Evolutionary conservation across 2,888 invertebrate species (phyloP), one percentile per base, ranked within the genome.

Genomic region (Scelioninae gen. 2): DNA sequence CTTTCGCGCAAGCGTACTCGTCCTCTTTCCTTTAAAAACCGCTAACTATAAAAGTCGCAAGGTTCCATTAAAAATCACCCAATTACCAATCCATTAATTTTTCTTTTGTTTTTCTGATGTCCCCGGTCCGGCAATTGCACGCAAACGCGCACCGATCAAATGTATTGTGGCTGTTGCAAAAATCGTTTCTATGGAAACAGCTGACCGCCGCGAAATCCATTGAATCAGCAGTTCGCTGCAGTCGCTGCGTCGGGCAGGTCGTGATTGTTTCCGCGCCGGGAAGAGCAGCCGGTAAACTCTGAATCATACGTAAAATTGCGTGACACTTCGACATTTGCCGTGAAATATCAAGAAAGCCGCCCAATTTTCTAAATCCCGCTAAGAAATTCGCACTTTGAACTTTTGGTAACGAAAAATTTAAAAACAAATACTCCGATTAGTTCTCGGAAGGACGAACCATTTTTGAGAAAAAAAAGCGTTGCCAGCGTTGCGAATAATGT

Each of bases 171-270:
- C 11, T 46, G 39, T 13, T 11, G 15, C 18, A 52, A 43, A 45
- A 55, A 55, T n/a, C 46, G 64, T 64, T 64, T 64, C 64, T 37
- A 64, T 55, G 64, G 64, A 53, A 64, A 64, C 64, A 53, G 64
- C 45, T 53, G 64, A 64, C 33, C 25, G 13, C 15, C 18, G 46
- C 16, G 37, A 63, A 63, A 33, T 52, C 41, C 19, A 43, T 46
- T 28, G 64, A 45, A 64, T 46, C 55, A 35, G 22, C 64, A 53
- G 64, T 64, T 45, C 25, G 53, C 45, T 35, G 35, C 25, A 64
- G 53, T 64, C 53, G 45, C 25, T 35, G 45, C 63, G 41, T 33
- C 33, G 15, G 43, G 52, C 15, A 63, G 35, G 63, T 63, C 45
- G 50, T 9, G 50, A 31, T 61, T 50, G 43, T 45, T 43, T 35